Evolutionary conservation across 2,888 invertebrate genomes (phyloP), one percentile per base, ranked within the genome.

Genomic region (Andrena hattorfiana): DNA sequence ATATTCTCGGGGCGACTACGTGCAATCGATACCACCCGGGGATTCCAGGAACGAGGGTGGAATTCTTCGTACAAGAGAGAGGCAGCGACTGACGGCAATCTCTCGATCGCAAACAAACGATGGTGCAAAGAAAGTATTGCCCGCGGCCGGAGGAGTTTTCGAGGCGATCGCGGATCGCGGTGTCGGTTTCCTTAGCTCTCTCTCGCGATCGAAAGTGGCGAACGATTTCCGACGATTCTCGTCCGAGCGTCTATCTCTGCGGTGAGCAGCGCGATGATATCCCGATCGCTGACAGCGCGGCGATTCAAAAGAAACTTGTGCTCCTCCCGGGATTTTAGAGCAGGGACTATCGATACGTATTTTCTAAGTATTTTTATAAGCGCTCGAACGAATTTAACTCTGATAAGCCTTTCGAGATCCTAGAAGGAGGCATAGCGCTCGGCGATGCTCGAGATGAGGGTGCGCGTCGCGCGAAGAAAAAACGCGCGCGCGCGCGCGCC

Each of bases 1-100:
- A n/a, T 68, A 69, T 74, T 83, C 83, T 78, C 86, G 74, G 68
- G 56, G 71, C 73, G 81, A 78, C 69, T 68, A 77, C 82, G 75
- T 66, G 60, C 81, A 84, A 88, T 88, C 88, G 87, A 88, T 88
- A 88, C 84, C 83, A 76, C 78, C 87, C 83, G 80, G 83, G 82
- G 88, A 84, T 88, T 87, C 88, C 88, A 84, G 84, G 88, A 85
- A 84, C 75, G 81, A 51, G 77, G 69, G 77, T 76, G 81, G 70
- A 78, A 85, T 79, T 83, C 62, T 51, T 64, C 72, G 82, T 63
- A 66, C 2, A 42, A 49, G 35, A 42, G 49, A 8, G 56, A 30
- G 63, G 64, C 54, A 68, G 63, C 32, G 30, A 42, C 35, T 42
- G 32, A 49, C 13, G 35, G 32, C 10, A 26, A 32, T 30, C 56